phyloP scores from a whole-genome alignment of 2,113 vertebrate species.

The Gasterosteus aculeatus region DNA sequence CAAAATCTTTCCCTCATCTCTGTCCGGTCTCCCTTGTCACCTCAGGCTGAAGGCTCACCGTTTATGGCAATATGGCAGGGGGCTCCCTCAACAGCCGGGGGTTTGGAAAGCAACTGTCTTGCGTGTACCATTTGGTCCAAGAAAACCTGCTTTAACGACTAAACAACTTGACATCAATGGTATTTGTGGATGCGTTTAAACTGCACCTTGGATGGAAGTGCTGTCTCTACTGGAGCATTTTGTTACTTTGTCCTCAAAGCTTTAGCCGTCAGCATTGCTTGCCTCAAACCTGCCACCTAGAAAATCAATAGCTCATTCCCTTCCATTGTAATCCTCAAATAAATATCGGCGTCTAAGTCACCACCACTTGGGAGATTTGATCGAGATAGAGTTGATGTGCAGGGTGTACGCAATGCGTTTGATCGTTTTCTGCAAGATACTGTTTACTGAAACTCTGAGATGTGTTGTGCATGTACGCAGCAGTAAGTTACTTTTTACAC shows the following conservation, averaged over 20 bases:
- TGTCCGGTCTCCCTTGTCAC: slow-evolving; percentile 37
- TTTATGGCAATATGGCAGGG: slow-evolving; percentile 70
- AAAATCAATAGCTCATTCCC: slow-evolving; percentile 73
- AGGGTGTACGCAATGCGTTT: slow-evolving; percentile 28
- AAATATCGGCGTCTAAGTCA: slow-evolving; percentile 58
- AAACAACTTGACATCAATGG: slow-evolving; percentile 27
- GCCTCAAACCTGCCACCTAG: slow-evolving; percentile 36
- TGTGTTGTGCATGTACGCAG: not conserved
- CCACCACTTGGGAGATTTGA: slow-evolving; percentile 31
- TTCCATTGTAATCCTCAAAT: slow-evolving; percentile 55
- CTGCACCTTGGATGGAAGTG: slow-evolving; percentile 8
- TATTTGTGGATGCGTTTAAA: slow-evolving; percentile 19
- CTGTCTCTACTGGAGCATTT: slow-evolving; percentile 5
- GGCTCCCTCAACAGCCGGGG: slow-evolving; percentile 58
- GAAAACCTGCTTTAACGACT: slow-evolving; percentile 17
- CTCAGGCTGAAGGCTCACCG: slow-evolving; percentile 55
- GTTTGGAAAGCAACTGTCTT: slow-evolving; percentile 39
- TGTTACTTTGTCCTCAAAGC: slow-evolving; percentile 55
- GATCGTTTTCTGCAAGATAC: slow-evolving; percentile 16
- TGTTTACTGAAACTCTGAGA: not conserved
- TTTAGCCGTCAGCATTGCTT: slow-evolving; percentile 33
- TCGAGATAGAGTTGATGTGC: slow-evolving; percentile 39
- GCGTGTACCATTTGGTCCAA: slow-evolving; percentile 19
- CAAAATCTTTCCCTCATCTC: slow-evolving; percentile 34
- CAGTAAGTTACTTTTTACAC: slow-evolving; percentile 37